Percentiles rank a stretch among this genome's conserved stretches.
Conservation (phyloP, 2,113 vertebrate genomes). For the Cromileptes altivelis region DNA sequence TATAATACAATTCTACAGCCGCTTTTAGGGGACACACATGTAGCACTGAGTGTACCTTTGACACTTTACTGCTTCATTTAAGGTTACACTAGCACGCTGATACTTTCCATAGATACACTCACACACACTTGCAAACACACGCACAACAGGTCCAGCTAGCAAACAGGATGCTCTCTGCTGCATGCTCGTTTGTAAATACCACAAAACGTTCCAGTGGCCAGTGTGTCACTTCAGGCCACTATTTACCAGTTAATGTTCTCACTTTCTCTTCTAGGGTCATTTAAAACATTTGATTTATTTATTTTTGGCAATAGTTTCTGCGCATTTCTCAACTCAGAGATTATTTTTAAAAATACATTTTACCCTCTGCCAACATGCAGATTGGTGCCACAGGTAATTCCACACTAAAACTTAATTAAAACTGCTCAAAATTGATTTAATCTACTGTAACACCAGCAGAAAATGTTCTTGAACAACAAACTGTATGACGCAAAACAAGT, state of each 20-base stretch:
- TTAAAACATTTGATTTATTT: neutral
- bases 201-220: constrained; percentile 82
- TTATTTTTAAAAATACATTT: neutral
- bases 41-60: neutral
- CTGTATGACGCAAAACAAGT: neutral
- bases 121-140: neutral
- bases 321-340: neutral
- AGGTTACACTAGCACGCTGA: constrained; percentile 8
- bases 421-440: neutral
- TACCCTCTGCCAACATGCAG: neutral
- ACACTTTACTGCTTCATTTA: neutral
- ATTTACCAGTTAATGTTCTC: neutral
- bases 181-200: constrained; percentile 72
- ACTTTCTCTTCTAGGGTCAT: neutral
- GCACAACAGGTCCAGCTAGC: constrained; percentile 53
- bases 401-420: neutral
- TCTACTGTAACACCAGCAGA: neutral
- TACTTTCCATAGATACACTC: constrained; percentile 49
- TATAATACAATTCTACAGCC: neutral
- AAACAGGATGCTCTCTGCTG: constrained; percentile 81
- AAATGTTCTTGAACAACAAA: too few species aligned
- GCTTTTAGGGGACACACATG: neutral
- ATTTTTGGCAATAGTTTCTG: neutral
- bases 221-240: constrained; percentile 41
- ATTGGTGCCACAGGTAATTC: neutral